A percentile compares a stretch with the other conserved stretches of the same genome.
These are phyloP conservation scores for Pelodytes ibericus DNA, from an alignment of 2,797 vertebrate genomes.

Conservation along the genomic window DNA sequence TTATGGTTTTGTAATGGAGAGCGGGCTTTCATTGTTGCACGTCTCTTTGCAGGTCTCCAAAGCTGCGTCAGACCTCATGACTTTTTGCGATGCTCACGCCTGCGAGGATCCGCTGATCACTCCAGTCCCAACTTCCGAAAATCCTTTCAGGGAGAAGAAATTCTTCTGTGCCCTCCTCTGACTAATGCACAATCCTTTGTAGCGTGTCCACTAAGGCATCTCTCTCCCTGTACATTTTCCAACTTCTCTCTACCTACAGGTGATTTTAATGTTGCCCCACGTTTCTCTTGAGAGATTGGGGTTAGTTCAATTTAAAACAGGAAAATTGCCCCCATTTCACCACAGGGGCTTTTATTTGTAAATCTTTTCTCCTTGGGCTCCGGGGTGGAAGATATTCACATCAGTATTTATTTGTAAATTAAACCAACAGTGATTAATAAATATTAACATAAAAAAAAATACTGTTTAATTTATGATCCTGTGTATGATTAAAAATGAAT, in stretches of 20 bases:
- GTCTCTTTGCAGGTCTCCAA: constrained; percentile 68
- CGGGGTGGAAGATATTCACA: constrained; percentile 4
- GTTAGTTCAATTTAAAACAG: neutral
- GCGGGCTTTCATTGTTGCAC: neutral
- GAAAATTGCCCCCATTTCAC: neutral
- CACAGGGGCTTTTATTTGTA: neutral
- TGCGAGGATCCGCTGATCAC: constrained; percentile 74
- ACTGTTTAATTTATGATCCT: neutral
- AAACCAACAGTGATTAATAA: constrained; percentile 48
- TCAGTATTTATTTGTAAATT: constrained; percentile 55
- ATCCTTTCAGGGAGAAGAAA: constrained; percentile 75
- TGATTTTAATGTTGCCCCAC: constrained; percentile 17
- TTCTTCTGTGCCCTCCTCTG: constrained; percentile 74
- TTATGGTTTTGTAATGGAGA: no score
- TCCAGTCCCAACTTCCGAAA: constrained; percentile 73
- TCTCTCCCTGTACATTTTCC: neutral
- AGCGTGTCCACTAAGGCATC: neutral
- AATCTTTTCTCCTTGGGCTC: neutral
- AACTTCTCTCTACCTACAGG: neutral
- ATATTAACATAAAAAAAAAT: constrained; percentile 21
- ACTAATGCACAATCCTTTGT: constrained; percentile 35
- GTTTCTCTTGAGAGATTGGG: constrained; percentile 1
- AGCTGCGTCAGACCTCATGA: constrained; percentile 71
- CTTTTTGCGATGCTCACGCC: constrained; percentile 71
- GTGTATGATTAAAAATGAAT: no score